These are phyloP conservation scores for Athene cunicularia DNA, from an alignment of 2,113 vertebrate genomes.

Conservation along the genomic window DNA sequence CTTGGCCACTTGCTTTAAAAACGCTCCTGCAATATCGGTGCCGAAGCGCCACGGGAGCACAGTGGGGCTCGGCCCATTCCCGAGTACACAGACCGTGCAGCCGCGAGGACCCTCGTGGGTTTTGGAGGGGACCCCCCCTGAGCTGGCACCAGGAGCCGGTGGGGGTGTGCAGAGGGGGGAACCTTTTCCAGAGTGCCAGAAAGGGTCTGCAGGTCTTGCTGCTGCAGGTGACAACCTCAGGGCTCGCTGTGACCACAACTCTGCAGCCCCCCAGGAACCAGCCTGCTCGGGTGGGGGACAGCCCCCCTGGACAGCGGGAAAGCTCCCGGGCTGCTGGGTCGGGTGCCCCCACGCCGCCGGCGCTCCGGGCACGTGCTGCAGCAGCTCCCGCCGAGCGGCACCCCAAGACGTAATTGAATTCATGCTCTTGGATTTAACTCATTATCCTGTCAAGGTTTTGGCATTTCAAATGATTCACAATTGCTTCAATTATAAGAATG, in stretches of 20 bases:
- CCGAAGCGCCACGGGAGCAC: not conserved
- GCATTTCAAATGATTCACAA: constrained; percentile 58
- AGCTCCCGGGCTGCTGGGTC: not conserved
- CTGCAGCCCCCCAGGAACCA: not conserved
- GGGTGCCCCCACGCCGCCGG: rapidly evolving
- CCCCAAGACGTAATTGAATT: constrained; percentile 52
- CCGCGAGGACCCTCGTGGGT: rapidly evolving
- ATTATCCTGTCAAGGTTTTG: constrained; percentile 65
- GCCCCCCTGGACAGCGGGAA: rapidly evolving
- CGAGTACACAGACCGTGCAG: rapidly evolving
- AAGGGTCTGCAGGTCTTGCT: not conserved
- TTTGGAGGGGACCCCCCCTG: not conserved
- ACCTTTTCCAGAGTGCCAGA: not conserved
- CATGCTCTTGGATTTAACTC: constrained; percentile 40
- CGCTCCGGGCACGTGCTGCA: not conserved
- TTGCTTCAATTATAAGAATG: constrained; percentile 66
- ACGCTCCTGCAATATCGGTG: not conserved
- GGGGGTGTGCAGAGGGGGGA: too few species aligned
- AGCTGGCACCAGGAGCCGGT: rapidly evolving
- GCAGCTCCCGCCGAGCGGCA: not conserved
- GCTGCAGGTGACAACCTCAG: not conserved
- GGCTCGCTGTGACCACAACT: not conserved
- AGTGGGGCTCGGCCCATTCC: not conserved
- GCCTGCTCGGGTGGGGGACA: rapidly evolving
- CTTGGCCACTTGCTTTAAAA: not conserved